A percentile compares a stretch with the other conserved stretches of the same genome.
Conservation (phyloP, 2,888 invertebrate genomes). For the Zygaena filipendulae region DNA sequence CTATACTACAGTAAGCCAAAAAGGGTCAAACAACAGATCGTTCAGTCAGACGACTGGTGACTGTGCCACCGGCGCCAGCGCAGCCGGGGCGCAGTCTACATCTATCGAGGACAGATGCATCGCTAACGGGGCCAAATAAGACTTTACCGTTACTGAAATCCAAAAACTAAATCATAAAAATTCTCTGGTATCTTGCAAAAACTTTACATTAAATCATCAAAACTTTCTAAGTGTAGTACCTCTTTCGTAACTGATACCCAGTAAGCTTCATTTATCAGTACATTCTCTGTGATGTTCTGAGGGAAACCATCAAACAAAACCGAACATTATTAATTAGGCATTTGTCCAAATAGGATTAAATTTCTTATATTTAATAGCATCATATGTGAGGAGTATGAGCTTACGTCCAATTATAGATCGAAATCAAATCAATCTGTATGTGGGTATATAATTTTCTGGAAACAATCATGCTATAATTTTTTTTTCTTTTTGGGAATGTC, state of each 20-base stretch:
- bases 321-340: constrained; percentile 56
- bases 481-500: constrained; percentile 45
- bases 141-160: constrained; percentile 67
- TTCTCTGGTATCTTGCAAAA: constrained; percentile 65
- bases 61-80: constrained; percentile 29
- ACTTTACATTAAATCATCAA: constrained; percentile 68
- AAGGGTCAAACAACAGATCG: constrained; percentile 60
- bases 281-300: constrained; percentile 96
- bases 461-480: constrained; percentile 26
- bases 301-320: constrained; percentile 72
- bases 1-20: constrained; percentile 64
- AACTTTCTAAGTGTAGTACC: constrained; percentile 77
- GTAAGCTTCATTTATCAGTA: constrained; percentile 94
- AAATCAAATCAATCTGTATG: constrained; percentile 57
- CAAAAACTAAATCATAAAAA: constrained; percentile 69
- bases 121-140: constrained; percentile 70
- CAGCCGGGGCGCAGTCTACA: constrained; percentile 36
- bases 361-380: constrained; percentile 7
- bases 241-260: constrained; percentile 94
- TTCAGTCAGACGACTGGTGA: constrained; percentile 32
- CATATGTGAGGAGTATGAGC: constrained; percentile 39
- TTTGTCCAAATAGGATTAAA: constrained; percentile 24
- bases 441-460: constrained; percentile 35
- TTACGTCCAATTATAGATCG: constrained; percentile 57
- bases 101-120: constrained; percentile 69